phyloP scores from a whole-genome alignment of 1,140 invertebrate genomes.

The Epicauta chinensis region DNA sequence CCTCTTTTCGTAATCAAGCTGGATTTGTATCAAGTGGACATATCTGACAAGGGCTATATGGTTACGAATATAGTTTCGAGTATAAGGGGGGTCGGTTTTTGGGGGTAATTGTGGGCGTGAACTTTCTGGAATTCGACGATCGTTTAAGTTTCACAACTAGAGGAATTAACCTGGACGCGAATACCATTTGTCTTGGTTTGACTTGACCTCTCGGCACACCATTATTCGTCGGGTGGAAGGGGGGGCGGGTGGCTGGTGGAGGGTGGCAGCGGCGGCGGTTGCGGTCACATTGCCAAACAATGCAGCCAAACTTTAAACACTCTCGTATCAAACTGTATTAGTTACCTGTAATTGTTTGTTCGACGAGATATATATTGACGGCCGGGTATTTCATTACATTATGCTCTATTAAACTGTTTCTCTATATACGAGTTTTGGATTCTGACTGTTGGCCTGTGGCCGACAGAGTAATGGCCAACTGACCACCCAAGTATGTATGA shows the following conservation, averaged over 20 bases:
- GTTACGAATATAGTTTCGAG: no score
- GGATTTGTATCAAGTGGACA: conserved; percentile 33
- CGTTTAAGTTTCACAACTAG: conserved; percentile 38
- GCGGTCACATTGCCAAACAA: conserved; percentile 40
- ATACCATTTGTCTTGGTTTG: conserved; percentile 43
- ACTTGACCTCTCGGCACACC: conserved; percentile 32
- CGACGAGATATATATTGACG: conserved; percentile 33
- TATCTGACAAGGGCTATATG: background rate
- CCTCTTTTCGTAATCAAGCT: conserved; percentile 10
- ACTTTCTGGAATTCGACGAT: conserved; percentile 36
- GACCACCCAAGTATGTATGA: background rate
- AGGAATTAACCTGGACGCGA: conserved; percentile 41
- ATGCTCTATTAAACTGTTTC: conserved; percentile 36
- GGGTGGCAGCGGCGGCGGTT: no score
- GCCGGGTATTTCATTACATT: conserved; percentile 38
- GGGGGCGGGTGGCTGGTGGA: no score
- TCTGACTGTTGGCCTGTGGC: conserved; percentile 28
- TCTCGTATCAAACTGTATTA: conserved; percentile 41
- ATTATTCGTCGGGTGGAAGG: conserved; percentile 32
- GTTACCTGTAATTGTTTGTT: conserved; percentile 41
- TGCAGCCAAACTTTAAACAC: conserved; percentile 42
- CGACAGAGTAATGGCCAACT: background rate
- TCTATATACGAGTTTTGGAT: no score
- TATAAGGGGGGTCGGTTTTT: no score
- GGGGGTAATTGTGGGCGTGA: conserved; percentile 1